phyloP scores from a whole-genome alignment of 1,140 invertebrate species.

The Dinoponera quadriceps region DNA sequence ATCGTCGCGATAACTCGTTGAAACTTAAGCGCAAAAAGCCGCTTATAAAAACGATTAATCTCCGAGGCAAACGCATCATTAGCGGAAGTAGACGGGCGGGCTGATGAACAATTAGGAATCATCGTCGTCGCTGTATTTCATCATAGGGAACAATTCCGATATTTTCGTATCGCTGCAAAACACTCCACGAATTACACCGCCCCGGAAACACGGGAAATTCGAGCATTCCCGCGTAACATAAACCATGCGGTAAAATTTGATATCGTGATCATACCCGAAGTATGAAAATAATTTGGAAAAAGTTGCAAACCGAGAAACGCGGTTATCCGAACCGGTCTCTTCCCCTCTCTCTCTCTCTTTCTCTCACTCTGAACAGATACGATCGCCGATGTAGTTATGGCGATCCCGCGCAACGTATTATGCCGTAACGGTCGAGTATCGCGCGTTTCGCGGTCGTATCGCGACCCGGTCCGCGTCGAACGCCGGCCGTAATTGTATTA shows the following conservation, averaged over 20 bases:
- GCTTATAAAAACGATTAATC: too few species aligned
- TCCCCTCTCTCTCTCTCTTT: too few species aligned
- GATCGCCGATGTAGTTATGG: not conserved
- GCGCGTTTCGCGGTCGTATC: not conserved
- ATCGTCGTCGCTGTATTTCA: not conserved
- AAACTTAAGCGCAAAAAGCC: too few species aligned
- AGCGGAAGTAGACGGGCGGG: too few species aligned
- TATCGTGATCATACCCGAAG: conserved; percentile 8
- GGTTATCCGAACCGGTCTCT: not conserved
- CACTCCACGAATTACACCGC: not conserved
- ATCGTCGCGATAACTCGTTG: too few species aligned
- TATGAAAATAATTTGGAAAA: conserved; percentile 33
- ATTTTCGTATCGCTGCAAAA: conserved; percentile 2
- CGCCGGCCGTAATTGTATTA: conserved; percentile 40
- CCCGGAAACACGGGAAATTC: not conserved
- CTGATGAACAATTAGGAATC: too few species aligned
- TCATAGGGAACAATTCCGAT: not conserved
- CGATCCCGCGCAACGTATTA: not conserved
- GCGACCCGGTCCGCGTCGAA: not conserved
- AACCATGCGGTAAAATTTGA: conserved; percentile 11
- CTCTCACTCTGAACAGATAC: not conserved
- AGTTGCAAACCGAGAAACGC: not conserved
- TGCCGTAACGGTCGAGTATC: conserved; percentile 15
- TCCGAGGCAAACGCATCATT: too few species aligned
- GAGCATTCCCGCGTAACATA: conserved; percentile 1